phyloP scores from a whole-genome alignment of 2,888 invertebrate genomes.

The Morpho achilles region DNA sequence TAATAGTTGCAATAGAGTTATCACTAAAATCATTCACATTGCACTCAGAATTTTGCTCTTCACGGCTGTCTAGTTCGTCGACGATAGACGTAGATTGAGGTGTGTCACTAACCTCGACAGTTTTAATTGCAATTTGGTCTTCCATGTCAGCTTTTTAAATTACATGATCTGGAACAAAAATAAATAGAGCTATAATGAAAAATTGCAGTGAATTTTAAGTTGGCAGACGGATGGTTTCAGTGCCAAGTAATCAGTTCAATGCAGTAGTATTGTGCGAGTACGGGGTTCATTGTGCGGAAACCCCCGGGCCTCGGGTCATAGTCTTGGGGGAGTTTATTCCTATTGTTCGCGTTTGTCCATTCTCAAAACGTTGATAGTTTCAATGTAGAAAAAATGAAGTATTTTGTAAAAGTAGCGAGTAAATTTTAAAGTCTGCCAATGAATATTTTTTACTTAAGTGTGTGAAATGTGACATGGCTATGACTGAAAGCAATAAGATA shows the following conservation, averaged over 20 bases:
- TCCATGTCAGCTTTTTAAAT: constrained; percentile 57
- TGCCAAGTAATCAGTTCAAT: constrained; percentile 45
- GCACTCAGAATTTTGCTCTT: constrained; percentile 34
- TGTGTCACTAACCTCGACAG: constrained; percentile 37
- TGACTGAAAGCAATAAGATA: no score
- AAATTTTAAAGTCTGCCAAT: neutral
- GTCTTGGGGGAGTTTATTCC: constrained; percentile 52
- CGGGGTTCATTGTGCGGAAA: constrained; percentile 47
- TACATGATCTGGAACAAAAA: constrained; percentile 73
- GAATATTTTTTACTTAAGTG: no score
- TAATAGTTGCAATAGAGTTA: constrained; percentile 33
- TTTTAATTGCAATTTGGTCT: constrained; percentile 47
- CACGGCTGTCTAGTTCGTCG: constrained; percentile 36
- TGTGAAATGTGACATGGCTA: no score
- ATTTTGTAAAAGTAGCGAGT: constrained; percentile 4
- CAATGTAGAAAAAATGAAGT: constrained; percentile 1
- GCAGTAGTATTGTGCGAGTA: constrained; percentile 42
- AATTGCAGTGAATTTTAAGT: constrained; percentile 19
- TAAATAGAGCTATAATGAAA: constrained; percentile 20
- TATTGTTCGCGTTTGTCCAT: constrained; percentile 48
- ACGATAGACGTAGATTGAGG: constrained; percentile 40
- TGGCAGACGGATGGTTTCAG: constrained; percentile 24
- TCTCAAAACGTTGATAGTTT: constrained; percentile 30
- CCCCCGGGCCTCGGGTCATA: constrained; percentile 40
- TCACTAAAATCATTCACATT: constrained; percentile 37